Percentiles rank a stretch among this genome's conserved stretches.
These are phyloP conservation scores for Anguilla pacifica DNA, from an alignment of 2,797 vertebrate species.

Conservation along the genomic window DNA sequence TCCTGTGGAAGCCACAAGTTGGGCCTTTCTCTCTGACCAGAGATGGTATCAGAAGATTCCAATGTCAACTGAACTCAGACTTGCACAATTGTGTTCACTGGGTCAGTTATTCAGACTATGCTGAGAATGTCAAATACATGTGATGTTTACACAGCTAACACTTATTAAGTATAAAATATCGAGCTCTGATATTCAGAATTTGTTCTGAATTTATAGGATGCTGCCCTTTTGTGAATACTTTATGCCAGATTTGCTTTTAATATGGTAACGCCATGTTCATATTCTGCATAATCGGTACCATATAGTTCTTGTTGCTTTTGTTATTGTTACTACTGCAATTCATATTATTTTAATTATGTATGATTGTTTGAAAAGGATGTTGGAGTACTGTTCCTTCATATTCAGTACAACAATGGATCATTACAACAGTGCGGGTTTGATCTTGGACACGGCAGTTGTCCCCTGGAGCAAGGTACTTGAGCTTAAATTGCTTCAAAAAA, in stretches of 20 bases:
- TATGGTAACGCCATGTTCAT: background rate
- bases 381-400: background rate
- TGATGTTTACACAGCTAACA: background rate
- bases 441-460: background rate
- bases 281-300: background rate
- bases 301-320: background rate
- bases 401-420: background rate
- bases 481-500: background rate
- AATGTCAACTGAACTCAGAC: background rate
- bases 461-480: background rate
- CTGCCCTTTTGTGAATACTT: background rate
- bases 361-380: background rate
- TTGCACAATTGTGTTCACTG: background rate
- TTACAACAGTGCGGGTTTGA: background rate
- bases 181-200: background rate
- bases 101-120: slow-evolving; percentile 14
- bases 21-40: background rate
- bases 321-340: background rate
- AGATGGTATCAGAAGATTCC: slow-evolving; percentile 15
- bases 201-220: background rate
- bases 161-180: background rate
- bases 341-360: background rate
- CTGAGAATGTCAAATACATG: background rate
- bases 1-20: background rate
- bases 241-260: background rate